Percentiles rank a stretch among this genome's conserved stretches.
These are phyloP conservation scores for Morbakka virulenta DNA, from an alignment of 30 jellyfish, hydroid and myxozoan genomes.

Conservation along the genomic window DNA sequence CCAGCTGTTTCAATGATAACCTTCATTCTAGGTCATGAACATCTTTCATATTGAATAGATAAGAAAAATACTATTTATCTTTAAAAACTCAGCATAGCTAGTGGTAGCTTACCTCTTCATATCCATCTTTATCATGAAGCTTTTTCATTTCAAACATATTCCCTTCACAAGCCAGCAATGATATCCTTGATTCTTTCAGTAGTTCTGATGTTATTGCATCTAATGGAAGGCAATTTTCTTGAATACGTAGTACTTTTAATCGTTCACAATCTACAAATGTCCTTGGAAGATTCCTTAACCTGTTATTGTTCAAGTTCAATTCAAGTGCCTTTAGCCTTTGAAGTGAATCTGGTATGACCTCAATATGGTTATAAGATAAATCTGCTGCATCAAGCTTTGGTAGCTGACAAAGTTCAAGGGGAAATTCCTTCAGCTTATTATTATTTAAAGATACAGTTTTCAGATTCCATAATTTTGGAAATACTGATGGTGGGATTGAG, in stretches of 20 bases:
- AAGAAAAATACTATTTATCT: too few species aligned
- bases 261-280: constrained; percentile 67
- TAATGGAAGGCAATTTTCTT: constrained; percentile 76
- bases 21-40: too few species aligned
- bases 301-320: constrained; percentile 74
- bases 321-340: constrained; percentile 71
- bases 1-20: too few species aligned
- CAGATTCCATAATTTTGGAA: constrained; percentile 56
- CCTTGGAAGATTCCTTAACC: constrained; percentile 42
- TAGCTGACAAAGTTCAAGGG: constrained; percentile 60
- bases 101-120: constrained; percentile 88
- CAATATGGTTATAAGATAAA: constrained; percentile 57
- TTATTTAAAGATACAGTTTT: constrained; percentile 60
- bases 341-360: constrained; percentile 57
- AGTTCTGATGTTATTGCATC: constrained; percentile 72
- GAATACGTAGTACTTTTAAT: constrained; percentile 82
- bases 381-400: constrained; percentile 89
- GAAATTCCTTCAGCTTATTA: constrained; percentile 61
- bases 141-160: constrained; percentile 72
- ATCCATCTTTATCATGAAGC: constrained; percentile 88
- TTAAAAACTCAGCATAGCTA: too few species aligned
- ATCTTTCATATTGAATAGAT: too few species aligned
- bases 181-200: constrained; percentile 59
- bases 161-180: constrained; percentile 86
- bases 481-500: constrained; percentile 25